Evolutionary conservation across 2,113 vertebrate species (phyloP), one percentile per base, ranked within the genome.

Genomic region (Tragulus kanchil): DNA sequence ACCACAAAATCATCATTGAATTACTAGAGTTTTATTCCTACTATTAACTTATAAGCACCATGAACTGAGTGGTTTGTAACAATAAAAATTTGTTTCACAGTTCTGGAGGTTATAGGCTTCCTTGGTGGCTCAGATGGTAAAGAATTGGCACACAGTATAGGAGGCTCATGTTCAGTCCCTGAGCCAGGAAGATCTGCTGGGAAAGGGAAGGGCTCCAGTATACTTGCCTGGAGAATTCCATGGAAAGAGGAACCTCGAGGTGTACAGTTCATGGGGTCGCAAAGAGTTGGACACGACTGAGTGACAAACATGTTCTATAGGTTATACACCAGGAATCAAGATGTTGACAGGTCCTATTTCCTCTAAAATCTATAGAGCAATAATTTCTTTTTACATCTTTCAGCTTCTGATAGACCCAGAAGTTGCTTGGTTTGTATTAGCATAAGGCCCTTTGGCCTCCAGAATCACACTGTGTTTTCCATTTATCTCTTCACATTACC

Each of bases 31-130:
- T 48, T 61, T 59, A n/a, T 45, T 69, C 14, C 28, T 26, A 52
- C 8, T 61, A 6, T 58, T 6, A 50, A 3, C 16, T 67, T 79
- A 73, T 25, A 89, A 64, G 28, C 4, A 77, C 5, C 23, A 59
- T 3, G n/a, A 54, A n/a, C 25, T 14, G 0, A 1, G 15, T 5
- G 11, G 0, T 2, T 82, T 73, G 25, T 7, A 26, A 45, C 14
- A 87, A 13, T 0, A 45, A 3, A 50, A 59, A 23, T 48, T 23
- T 69, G 5, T 69, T 11, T 73, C 23, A 42, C 7, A 77, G 1
- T 61, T 77, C 26, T 61, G 17, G 7, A 87, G 7, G n/a, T 8
- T 79, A 12, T 28, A 26, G 36, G 10, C 9, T 45, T 45, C 69
- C 10, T 13, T 73, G 21, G 36, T 73, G 10, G 5, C 21, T 71